Percentiles rank a stretch among this genome's conserved stretches.
phyloP scores from a whole-genome alignment of 2,797 vertebrate species.

The Anguilla pacifica region DNA sequence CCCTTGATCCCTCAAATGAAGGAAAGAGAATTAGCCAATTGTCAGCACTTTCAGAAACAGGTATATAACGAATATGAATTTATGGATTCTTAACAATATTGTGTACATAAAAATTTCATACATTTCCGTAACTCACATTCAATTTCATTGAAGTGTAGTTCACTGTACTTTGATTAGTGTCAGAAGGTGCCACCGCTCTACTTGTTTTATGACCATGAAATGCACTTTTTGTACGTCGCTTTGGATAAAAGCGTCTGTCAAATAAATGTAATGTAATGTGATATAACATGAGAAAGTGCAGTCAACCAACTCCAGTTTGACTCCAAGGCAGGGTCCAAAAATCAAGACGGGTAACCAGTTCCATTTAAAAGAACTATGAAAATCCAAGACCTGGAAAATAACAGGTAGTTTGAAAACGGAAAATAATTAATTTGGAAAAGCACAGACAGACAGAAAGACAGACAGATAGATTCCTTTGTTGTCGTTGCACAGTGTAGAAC shows the following conservation, averaged over 20 bases:
- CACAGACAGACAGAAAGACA: too few relatives aligned
- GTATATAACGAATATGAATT: neutral
- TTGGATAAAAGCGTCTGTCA: neutral
- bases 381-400: constrained; percentile 3
- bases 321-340: neutral
- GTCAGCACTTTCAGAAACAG: neutral
- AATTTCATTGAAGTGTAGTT: neutral
- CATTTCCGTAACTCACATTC: neutral
- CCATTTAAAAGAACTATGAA: neutral
- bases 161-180: neutral
- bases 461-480: too few relatives aligned
- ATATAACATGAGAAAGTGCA: neutral
- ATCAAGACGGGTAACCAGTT: neutral
- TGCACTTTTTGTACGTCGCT: too few relatives aligned
- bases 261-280: neutral
- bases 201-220: neutral
- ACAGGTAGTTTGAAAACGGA: neutral
- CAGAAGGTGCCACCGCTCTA: neutral
- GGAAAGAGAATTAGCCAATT: neutral
- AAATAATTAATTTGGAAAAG: neutral
- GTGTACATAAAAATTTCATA: neutral
- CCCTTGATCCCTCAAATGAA: neutral
- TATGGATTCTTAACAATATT: neutral
- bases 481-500: too few relatives aligned
- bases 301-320: neutral